Evolutionary conservation across 2,797 vertebrate genomes (phyloP).

Genomic region (Adrianichthys oophorus): DNA sequence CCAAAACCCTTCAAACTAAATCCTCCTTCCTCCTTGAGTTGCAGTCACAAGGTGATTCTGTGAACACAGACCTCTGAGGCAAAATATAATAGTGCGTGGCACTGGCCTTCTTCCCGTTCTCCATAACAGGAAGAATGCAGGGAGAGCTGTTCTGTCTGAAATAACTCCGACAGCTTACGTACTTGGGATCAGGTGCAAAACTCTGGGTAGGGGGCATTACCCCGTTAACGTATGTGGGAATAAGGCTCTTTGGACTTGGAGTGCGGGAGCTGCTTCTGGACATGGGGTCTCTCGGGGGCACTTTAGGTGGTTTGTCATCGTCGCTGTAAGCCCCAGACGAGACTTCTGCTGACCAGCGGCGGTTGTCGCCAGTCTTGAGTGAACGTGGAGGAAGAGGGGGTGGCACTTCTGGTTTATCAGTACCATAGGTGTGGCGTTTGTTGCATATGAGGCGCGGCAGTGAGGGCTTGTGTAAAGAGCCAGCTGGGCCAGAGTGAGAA

Average conservation of each 20-base stretch:
- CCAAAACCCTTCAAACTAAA: slow-evolving; percentile 76
- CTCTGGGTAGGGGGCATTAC: slow-evolving; percentile 98
- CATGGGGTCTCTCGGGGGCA: slow-evolving; percentile 91
- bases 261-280: slow-evolving; percentile 85
- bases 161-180: slow-evolving; percentile 87
- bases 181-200: slow-evolving; percentile 96
- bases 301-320: slow-evolving; percentile 91
- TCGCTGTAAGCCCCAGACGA: slow-evolving; percentile 88
- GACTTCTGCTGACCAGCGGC: slow-evolving; percentile 96
- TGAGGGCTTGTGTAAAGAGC: slow-evolving; percentile 88
- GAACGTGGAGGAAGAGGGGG: slow-evolving; percentile 92
- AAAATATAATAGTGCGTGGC: slow-evolving; percentile 95
- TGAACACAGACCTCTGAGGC: slow-evolving; percentile 83
- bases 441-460: slow-evolving; percentile 75
- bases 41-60: slow-evolving; percentile 79
- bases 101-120: slow-evolving; percentile 90
- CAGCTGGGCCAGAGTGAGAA: slow-evolving; percentile 92
- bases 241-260: slow-evolving; percentile 90
- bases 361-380: slow-evolving; percentile 82
- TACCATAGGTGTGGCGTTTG: slow-evolving; percentile 74
- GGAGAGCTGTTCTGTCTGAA: slow-evolving; percentile 91
- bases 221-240: slow-evolving; percentile 88
- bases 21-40: slow-evolving; percentile 82
- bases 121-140: slow-evolving; percentile 94
- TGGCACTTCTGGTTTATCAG: slow-evolving; percentile 88